Conservation (phyloP, 2,797 vertebrate genomes). For the Periophthalmus magnuspinnatus region DNA sequence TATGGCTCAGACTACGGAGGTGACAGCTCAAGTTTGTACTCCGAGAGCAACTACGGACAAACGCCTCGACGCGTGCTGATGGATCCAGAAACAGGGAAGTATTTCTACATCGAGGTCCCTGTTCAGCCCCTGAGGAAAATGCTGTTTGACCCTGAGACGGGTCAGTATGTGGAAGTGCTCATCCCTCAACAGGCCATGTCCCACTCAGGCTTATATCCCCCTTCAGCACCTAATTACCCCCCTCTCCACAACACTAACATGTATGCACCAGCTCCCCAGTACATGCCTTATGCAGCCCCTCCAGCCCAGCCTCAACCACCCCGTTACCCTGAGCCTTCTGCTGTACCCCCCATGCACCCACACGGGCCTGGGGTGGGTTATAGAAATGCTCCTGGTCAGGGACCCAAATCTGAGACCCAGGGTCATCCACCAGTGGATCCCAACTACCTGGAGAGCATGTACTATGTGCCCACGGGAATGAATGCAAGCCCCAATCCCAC, state of each 20-base stretch:
- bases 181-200: slow-evolving; percentile 84
- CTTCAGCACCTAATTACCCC: slow-evolving; percentile 79
- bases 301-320: slow-evolving; percentile 75
- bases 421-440: slow-evolving; percentile 80
- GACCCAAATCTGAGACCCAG: slow-evolving; percentile 75
- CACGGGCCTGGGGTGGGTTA: slow-evolving; percentile 62
- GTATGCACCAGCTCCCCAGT: slow-evolving; percentile 79
- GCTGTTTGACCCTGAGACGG: slow-evolving; percentile 91
- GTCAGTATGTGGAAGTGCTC: slow-evolving; percentile 93
- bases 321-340: slow-evolving; percentile 69
- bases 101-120: slow-evolving; percentile 89
- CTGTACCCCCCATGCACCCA: slow-evolving; percentile 65
- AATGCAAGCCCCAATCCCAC: slow-evolving; percentile 82
- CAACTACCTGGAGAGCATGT: slow-evolving; percentile 87
- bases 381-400: slow-evolving; percentile 70
- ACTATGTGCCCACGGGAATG: slow-evolving; percentile 90
- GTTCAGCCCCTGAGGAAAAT: slow-evolving; percentile 88
- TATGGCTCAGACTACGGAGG: slow-evolving; percentile 78
- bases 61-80: slow-evolving; percentile 83
- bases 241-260: slow-evolving; percentile 77
- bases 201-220: slow-evolving; percentile 81
- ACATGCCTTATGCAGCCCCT: slow-evolving; percentile 79
- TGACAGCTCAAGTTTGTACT: slow-evolving; percentile 72
- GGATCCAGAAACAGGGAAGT: slow-evolving; percentile 92
- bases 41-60: slow-evolving; percentile 73